Base-by-base conservation (phyloP, 2,797 vertebrate species). In the Chelon labrosus region DNA sequence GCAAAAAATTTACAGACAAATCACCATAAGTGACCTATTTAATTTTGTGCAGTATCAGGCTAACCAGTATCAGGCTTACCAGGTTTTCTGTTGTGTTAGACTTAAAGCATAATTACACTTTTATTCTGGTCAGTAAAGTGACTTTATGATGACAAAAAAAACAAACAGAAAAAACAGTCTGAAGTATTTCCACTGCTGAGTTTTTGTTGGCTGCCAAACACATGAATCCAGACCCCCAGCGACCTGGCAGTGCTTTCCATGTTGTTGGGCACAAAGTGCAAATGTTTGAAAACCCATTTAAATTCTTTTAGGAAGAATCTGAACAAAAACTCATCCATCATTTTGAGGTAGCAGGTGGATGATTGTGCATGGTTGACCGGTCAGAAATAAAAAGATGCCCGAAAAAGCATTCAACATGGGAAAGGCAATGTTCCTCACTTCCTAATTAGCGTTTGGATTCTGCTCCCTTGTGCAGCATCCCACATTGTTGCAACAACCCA, bases 291-390 rank as follows among this genome's bases (percentile, higher is more conserved):
- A 89, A 87, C 66, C 59, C 42, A 90, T 94, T 92, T 89, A 85
- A 90, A 91, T 89, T 89, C 84, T 85, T 88, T 82, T 79, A 72
- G 71, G 44, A 62, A 69, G 69, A 85, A 75, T 64, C 57, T 46
- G 67, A 51, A 85, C 73, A 85, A 87, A 87, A 88, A 62, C 65
- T n/a, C 53, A 52, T 59, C 65, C 75, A 73, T 88, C 77, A 87
- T 90, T 91, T 86, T 69, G 61, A 77, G 51, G 84, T 82, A 93
- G 94, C 94, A 95, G 94, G 94, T 95, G 94, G 92, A 93, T 87
- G 80, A 83, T 87, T 93, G 92, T 90, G 75, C 85, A 94, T 60
- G 93, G 88, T 88, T 87, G 91, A 95, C 86, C 54, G 88, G 88
- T 87, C 84, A 60, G 65, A 87, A 68, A 91, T 78, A 92, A 92